Evolutionary conservation across 2,797 vertebrate genomes (phyloP), one percentile per base, ranked within the genome.

Genomic region (Monodelphis domestica): DNA sequence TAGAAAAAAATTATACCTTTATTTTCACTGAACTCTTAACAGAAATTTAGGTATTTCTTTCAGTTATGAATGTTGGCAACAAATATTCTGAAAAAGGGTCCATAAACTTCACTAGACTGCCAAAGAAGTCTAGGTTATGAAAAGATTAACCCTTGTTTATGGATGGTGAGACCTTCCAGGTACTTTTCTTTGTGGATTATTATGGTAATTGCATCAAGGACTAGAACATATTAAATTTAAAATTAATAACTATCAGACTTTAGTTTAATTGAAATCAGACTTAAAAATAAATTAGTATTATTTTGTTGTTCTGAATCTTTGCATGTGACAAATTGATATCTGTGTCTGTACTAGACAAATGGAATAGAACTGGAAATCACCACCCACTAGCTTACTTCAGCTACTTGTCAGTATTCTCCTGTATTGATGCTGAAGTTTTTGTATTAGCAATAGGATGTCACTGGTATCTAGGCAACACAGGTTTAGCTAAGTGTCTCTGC

Each of bases 381-480:
- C 87, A 0, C 45, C 94, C 55, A 96, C 88, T 94, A 95, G 87
- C 96, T 92, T 90, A 90, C 89, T 56, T 95, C 93, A 96, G 95
- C 90, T 90, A 11, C 89, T 94, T 95, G 90, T 24, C 96, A 57
- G 93, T 93, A 38, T 70, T 21, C 95, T 97, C 91, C 96, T 96
- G 95, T 97, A 97, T 96, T 95, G 95, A 96, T 96, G 95, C 93
- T 21, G 55, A 93, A 94, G 91, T 1, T 92, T 98, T 95, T 96
- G 93, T 84, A 15, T 93, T 96, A 97, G 97, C 96, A 91, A 94
- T 53, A 88, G 95, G 97, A 97, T 98, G 97, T 3, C 0, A 92
- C 88, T 87, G 56, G 97, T 98, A 94, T 97, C 98, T 94, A 98
- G 97, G 98, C 98, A 98, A 98, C 98, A 11, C 92, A 94, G 89